A percentile compares a stretch with the other conserved stretches of the same genome.
Conservation (phyloP, 2,113 vertebrate species). For the Columba livia region DNA sequence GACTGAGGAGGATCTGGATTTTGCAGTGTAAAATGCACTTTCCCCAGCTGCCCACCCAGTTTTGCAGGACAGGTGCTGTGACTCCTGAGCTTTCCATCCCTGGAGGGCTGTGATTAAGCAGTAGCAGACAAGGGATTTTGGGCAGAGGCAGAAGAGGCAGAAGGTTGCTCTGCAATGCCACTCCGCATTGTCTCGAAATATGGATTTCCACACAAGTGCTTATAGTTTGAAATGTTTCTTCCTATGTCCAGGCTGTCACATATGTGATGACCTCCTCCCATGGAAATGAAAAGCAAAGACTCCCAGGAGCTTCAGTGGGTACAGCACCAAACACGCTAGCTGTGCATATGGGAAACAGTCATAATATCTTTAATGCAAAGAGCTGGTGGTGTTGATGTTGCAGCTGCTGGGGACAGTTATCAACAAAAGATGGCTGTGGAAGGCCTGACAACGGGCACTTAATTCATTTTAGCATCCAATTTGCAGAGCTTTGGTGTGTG, state of each 20-base stretch:
- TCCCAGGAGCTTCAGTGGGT: background rate
- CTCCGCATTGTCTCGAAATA: accelerated
- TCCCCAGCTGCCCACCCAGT: background rate
- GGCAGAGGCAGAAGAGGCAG: background rate
- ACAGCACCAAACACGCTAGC: background rate
- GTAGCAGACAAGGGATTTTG: background rate
- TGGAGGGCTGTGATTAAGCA: background rate
- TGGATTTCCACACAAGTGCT: background rate
- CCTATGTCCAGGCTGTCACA: background rate
- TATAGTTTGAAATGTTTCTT: background rate
- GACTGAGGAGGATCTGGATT: background rate
- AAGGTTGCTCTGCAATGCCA: background rate
- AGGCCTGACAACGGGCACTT: slow-evolving; percentile 21
- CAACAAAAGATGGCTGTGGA: slow-evolving; percentile 5
- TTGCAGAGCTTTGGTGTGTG: background rate
- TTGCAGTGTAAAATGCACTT: background rate
- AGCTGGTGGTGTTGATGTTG: background rate
- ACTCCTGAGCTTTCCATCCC: background rate
- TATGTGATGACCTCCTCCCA: background rate
- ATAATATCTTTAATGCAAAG: slow-evolving; percentile 3
- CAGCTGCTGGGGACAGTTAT: background rate
- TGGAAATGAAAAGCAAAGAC: background rate
- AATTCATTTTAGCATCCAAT: slow-evolving; percentile 42
- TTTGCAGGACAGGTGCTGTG: background rate
- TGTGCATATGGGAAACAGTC: background rate